A percentile compares a stretch with the other conserved stretches of the same genome.
phyloP scores from a whole-genome alignment of 1,140 invertebrate genomes.

The Telenomus remus region DNA sequence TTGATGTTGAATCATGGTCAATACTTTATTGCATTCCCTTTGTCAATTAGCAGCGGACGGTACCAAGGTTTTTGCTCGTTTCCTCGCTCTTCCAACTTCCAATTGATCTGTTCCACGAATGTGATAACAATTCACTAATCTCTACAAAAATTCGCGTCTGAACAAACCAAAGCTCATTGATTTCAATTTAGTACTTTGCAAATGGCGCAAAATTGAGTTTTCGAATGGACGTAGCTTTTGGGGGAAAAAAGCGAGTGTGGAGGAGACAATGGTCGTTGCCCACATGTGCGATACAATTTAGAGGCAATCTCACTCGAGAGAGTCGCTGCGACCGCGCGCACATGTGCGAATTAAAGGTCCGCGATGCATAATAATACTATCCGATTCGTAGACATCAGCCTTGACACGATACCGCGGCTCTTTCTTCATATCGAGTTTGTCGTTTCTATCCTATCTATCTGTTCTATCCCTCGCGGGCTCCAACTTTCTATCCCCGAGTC shows the following conservation, averaged over 20 bases:
- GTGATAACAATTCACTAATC: too few relatives aligned
- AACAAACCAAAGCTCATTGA: too few relatives aligned
- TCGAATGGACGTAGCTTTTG: too few relatives aligned
- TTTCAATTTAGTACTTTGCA: too few relatives aligned
- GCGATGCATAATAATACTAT: constrained; percentile 59
- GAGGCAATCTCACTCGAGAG: constrained; percentile 20
- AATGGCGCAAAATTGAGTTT: too few relatives aligned
- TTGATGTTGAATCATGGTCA: constrained; percentile 8
- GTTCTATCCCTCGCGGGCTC: constrained; percentile 26
- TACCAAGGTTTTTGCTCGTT: constrained; percentile 1
- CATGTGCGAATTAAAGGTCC: constrained; percentile 55
- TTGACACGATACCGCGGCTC: constrained; percentile 64
- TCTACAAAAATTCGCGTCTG: too few relatives aligned
- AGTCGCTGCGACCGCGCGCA: constrained; percentile 39
- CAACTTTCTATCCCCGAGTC: constrained; percentile 44
- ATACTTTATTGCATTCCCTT: constrained; percentile 9
- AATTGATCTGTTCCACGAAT: too few relatives aligned
- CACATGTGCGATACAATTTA: constrained; percentile 38
- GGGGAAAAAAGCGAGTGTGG: too few relatives aligned
- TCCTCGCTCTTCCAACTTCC: neutral
- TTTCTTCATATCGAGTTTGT: constrained; percentile 51
- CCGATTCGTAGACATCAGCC: constrained; percentile 68
- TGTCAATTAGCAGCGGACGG: constrained; percentile 8
- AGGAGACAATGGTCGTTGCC: constrained; percentile 36
- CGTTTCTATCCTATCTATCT: constrained; percentile 37